Evolutionary conservation across 2,113 vertebrate species (phyloP).

Genomic region (Fulmarus glacialis): DNA sequence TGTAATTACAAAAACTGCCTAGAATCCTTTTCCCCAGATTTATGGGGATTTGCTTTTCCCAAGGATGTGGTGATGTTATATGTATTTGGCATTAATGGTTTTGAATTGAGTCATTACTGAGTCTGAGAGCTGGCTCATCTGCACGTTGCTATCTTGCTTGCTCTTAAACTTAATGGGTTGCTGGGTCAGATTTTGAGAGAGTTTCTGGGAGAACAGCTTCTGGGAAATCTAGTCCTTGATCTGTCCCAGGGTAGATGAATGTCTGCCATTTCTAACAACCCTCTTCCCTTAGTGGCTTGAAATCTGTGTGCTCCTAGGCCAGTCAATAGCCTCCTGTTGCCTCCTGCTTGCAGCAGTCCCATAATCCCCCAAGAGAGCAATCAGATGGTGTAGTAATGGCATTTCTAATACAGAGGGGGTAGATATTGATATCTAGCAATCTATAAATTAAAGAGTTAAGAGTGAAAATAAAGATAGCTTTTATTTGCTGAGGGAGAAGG

Average conservation of each 20-base stretch:
- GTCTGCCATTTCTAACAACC: neutral
- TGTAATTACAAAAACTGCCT: neutral
- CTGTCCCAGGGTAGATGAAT: neutral
- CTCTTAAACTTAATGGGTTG: neutral
- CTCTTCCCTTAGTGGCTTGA: neutral
- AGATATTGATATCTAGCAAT: neutral
- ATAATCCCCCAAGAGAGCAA: neutral
- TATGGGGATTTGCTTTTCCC: neutral
- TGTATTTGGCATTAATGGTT: neutral
- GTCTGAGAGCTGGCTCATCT: neutral
- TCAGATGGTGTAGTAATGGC: neutral
- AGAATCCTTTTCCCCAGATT: neutral
- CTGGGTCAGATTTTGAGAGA: neutral
- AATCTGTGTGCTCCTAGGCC: neutral
- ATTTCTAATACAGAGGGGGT: neutral
- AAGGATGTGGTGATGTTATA: neutral
- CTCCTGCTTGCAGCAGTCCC: neutral
- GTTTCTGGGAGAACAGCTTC: conserved; percentile 5
- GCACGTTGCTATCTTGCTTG: neutral
- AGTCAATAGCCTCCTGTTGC: neutral
- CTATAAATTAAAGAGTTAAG: neutral
- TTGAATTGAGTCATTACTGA: neutral
- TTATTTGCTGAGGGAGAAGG: neutral
- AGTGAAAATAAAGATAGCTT: neutral
- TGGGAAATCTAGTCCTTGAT: conserved; percentile 8